A percentile compares a stretch with the other conserved stretches of the same genome.
phyloP scores from a whole-genome alignment of 2,888 invertebrate genomes.

The Sphinx pinastri region DNA sequence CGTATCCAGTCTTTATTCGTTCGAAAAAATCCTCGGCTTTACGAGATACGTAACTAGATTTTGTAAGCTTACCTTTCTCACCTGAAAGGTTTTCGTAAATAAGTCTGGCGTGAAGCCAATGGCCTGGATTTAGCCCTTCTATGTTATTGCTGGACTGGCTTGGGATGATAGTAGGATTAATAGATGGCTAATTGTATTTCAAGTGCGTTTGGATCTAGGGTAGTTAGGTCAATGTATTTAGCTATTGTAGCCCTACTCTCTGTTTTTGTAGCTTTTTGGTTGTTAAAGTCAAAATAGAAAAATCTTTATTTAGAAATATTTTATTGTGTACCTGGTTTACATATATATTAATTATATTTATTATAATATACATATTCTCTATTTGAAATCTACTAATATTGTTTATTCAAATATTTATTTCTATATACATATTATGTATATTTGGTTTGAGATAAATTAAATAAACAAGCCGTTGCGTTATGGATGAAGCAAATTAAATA shows the following conservation, averaged over 20 bases:
- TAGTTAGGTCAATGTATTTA: background rate
- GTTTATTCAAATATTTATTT: background rate
- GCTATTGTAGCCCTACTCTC: too few species aligned
- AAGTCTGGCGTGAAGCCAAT: conserved; percentile 20
- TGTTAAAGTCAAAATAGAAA: too few species aligned
- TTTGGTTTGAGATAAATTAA: background rate
- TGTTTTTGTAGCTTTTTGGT: too few species aligned
- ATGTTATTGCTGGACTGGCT: background rate
- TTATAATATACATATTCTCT: background rate
- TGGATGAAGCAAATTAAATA: background rate
- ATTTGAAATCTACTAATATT: background rate
- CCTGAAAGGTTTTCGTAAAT: conserved; percentile 24
- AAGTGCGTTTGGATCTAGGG: background rate
- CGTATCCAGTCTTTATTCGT: background rate
- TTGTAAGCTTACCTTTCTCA: conserved; percentile 2
- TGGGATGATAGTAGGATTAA: background rate
- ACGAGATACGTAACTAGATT: conserved; percentile 12
- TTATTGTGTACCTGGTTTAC: too few species aligned
- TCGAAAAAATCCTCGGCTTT: background rate
- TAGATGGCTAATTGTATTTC: background rate
- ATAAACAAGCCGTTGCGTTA: background rate
- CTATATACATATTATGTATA: background rate
- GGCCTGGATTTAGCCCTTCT: conserved; percentile 3
- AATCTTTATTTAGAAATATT: too few species aligned
- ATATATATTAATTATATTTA: too few species aligned